Evolutionary conservation across 2,888 invertebrate genomes (phyloP).

Genomic region (Epinotia bilunana): DNA sequence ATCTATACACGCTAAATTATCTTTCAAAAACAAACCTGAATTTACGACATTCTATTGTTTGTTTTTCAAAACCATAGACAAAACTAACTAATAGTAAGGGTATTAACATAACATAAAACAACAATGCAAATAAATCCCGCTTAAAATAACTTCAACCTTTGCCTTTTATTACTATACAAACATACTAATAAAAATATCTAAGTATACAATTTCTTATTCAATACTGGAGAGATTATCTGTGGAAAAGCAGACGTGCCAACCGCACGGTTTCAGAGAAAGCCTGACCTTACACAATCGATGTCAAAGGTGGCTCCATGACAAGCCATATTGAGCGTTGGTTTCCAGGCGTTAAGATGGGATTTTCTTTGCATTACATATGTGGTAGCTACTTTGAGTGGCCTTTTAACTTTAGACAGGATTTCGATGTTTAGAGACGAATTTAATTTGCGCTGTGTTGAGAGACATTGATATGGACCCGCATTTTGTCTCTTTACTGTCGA

Average conservation of each 20-base stretch:
- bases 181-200: not conserved
- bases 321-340: not conserved
- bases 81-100: no score
- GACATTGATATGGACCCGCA: no score
- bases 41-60: no score
- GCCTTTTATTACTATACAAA: not conserved
- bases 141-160: not conserved
- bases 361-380: not conserved
- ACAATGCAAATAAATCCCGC: no score
- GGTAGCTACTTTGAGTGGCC: not conserved
- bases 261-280: constrained; percentile 32
- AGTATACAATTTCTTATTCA: not conserved
- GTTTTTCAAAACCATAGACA: no score
- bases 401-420: constrained; percentile 8
- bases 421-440: constrained; percentile 9
- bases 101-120: no score
- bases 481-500: no score
- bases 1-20: not conserved
- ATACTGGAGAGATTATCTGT: constrained; percentile 8
- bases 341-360: not conserved
- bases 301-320: constrained; percentile 24
- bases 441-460: not conserved
- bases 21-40: not conserved
- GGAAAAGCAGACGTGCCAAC: constrained; percentile 24
- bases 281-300: constrained; percentile 37